Evolutionary conservation across 2,888 invertebrate genomes (phyloP), one percentile per base, ranked within the genome.

Genomic region (Cloeon dipterum): DNA sequence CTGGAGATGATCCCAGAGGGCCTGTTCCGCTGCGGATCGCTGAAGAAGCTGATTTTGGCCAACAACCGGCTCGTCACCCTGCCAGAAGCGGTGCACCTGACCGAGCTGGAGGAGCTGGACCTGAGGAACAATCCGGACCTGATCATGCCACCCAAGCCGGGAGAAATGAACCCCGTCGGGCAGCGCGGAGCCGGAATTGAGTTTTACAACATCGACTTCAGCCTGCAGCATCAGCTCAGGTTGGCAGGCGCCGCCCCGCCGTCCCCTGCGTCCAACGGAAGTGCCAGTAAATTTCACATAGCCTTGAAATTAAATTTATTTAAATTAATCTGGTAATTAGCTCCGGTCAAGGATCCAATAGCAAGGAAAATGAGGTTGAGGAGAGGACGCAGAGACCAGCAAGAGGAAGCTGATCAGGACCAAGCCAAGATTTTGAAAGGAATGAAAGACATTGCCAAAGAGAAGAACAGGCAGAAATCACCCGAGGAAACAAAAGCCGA

Each of bases 1-100:
- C 62, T 98, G 38, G 94, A 99, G 62, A 91, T 91, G 82, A 88
- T 98, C 46, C 98, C 98, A 0, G 98, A 99, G 62, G 94, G 94
- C 32, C 63, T 96, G 23, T 91, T 89, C 63, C 75, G 85, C 51
- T 96, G 94, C 59, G 91, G 91, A 1, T 78, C 81, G 2, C 62
- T 96, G 38, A 93, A 89, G 55, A 85, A 86, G 55, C 61, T 98
- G 32, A 86, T 94, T 52, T 58, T 98, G 43, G 85, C 88, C 50
- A 81, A 81, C 47, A 98, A 98, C 62, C 72, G 79, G 38, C 62
- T 98, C 37, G 89, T 98, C 37, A 96, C 96, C 0, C 62, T 98
- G 17, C 98, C 98, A 0, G 96, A 98, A 55, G 89, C 96, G 1
- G 85, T 99, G 45, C 94, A 99, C 59, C 63, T 98, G 25, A 78